A percentile compares a stretch with the other conserved stretches of the same genome.
These are phyloP conservation scores for Chiloscyllium punctatum DNA, from an alignment of 2,797 vertebrate genomes.

Conservation along the genomic window DNA sequence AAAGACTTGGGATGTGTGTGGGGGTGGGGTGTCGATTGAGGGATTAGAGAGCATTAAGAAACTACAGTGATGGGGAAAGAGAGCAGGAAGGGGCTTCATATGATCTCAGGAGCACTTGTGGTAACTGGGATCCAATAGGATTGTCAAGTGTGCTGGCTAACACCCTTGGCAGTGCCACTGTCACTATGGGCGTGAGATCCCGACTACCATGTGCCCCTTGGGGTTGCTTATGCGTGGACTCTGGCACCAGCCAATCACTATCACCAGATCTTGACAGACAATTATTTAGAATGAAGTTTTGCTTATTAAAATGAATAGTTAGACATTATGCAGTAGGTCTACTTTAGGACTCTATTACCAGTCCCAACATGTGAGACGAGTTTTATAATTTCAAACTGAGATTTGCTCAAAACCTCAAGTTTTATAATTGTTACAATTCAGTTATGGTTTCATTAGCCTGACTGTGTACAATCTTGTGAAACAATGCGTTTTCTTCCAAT, in stretches of 20 bases:
- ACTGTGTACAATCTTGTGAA: not conserved
- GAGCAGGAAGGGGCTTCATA: not conserved
- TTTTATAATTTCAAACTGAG: not conserved
- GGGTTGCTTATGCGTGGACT: not conserved
- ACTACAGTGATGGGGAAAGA: no score
- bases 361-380: not conserved
- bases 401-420: not conserved
- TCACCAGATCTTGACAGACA: not conserved
- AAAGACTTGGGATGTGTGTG: no score
- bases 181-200: not conserved
- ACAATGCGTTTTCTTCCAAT: not conserved
- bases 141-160: not conserved
- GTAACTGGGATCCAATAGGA: not conserved
- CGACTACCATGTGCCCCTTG: not conserved
- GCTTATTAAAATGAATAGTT: not conserved
- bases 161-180: not conserved
- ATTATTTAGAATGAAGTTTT: not conserved
- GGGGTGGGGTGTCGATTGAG: no score
- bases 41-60: not conserved
- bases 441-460: not conserved
- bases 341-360: not conserved
- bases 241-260: not conserved
- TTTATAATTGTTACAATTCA: not conserved
- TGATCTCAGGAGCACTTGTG: not conserved
- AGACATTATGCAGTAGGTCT: not conserved